A percentile compares a stretch with the other conserved stretches of the same genome.
These are phyloP conservation scores for Eciton burchellii DNA, from an alignment of 1,140 invertebrate species.

Conservation along the genomic window DNA sequence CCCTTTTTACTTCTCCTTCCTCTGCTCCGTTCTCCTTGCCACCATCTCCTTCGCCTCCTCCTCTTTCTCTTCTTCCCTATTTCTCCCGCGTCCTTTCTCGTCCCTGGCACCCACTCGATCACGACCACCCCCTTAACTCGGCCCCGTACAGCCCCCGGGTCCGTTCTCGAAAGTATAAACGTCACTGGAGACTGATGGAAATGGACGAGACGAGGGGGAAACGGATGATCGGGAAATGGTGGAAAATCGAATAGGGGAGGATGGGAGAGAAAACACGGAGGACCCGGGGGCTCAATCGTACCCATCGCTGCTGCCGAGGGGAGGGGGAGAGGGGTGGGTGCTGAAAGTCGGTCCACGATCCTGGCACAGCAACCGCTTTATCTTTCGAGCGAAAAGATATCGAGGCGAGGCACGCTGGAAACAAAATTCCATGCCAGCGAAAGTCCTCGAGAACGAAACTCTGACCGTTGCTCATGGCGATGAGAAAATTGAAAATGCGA, in stretches of 20 bases:
- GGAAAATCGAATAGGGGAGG: conserved; percentile 73
- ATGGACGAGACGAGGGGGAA: conserved; percentile 67
- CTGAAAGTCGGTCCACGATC: conserved; percentile 66
- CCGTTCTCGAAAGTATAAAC: conserved; percentile 75
- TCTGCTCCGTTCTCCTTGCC: conserved; percentile 55
- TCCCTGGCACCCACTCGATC: conserved; percentile 66
- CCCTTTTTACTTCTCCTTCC: conserved; percentile 59
- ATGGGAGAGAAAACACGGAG: conserved; percentile 42
- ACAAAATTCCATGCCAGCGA: conserved; percentile 35
- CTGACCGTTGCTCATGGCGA: neutral
- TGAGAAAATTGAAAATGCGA: neutral
- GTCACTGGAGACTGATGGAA: conserved; percentile 74
- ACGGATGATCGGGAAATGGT: conserved; percentile 74
- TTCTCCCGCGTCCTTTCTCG: conserved; percentile 54
- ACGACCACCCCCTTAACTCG: conserved; percentile 71
- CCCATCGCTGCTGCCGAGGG: neutral
- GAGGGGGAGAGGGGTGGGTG: neutral
- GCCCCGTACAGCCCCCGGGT: conserved; percentile 67
- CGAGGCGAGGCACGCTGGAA: conserved; percentile 40
- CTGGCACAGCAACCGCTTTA: conserved; percentile 62
- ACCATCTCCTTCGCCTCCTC: conserved; percentile 50
- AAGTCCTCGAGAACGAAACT: conserved; percentile 45
- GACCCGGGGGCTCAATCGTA: conserved; percentile 14
- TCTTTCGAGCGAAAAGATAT: conserved; percentile 61
- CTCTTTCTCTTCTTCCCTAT: conserved; percentile 51